Base-by-base conservation (phyloP, 2,888 invertebrate species). In the Drosophila prostipennis region DNA sequence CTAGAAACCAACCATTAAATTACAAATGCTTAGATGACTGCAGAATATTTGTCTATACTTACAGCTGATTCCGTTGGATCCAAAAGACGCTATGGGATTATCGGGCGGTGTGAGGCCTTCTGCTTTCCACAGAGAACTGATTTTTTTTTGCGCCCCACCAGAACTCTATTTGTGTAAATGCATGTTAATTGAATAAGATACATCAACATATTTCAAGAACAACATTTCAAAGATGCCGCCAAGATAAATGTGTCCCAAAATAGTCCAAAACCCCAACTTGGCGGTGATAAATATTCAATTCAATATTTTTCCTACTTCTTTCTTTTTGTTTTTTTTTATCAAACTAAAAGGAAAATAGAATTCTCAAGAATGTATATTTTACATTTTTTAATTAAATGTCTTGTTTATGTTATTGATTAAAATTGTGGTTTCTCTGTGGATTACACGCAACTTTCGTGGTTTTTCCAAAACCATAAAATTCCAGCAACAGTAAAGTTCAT, bases 111-210 rank as follows among this genome's bases (percentile, higher is more conserved):
- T 45, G 32, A 37, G 6, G 37, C 26, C 49, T 13, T 16, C 48
- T 29, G 39, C 14, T 11, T 45, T 45, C 6, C n/a, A 45, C 10
- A 13, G 7, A 16, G 7, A 68, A 68, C 68, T 68, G 19, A 11
- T 49, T 4, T n/a, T 43, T 23, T 11, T 23, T 13, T 7, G 23
- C 7, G 23, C 23, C 23, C 7, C 3, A 23, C 3, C 7, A 43
- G 10, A 2, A 6, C 43, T 3, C 43, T 26, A 7, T 2, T 23
- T 43, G 43, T 23, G 43, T 13, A 23, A 19, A 11, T 43, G 3
- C 7, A 7, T 13, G 13, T 8, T 16, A 40, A 14, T 40, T 40
- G 39, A 16, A 16, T 26, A 26, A 26, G 26, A 26, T 26, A 26
- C 26, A 26, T 16, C n/a, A 36, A 36, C 14, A 37, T 23, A 32